Evolutionary conservation across 1,140 invertebrate species (phyloP).

Genomic region (Paracyclopina nana): DNA sequence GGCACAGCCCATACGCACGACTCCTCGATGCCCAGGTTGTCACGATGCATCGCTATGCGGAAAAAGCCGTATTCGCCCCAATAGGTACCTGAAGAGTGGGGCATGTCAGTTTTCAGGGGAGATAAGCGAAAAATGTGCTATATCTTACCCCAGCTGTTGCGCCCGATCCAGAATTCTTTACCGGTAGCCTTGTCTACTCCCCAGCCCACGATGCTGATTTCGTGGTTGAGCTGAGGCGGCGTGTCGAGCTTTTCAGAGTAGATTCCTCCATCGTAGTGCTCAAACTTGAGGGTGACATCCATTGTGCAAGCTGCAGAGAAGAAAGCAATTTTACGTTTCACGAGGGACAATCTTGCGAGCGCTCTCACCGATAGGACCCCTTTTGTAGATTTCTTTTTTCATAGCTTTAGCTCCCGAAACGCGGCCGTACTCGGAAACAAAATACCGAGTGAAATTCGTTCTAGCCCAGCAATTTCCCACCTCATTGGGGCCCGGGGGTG

Average conservation of each 20-base stretch:
- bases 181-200: background rate
- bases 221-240: conserved; percentile 9
- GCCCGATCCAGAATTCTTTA: conserved; percentile 15
- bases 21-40: conserved; percentile 12
- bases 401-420: conserved; percentile 9
- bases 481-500: conserved; percentile 5
- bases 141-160: conserved; percentile 17
- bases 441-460: conserved; percentile 11
- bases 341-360: background rate
- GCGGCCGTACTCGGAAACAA: conserved; percentile 10
- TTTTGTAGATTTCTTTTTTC: conserved; percentile 15
- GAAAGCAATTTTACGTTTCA: background rate
- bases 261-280: conserved; percentile 10
- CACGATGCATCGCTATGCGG: conserved; percentile 8
- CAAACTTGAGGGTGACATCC: conserved; percentile 5
- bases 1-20: conserved; percentile 13
- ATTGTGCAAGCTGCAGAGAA: conserved; percentile 9
- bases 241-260: background rate
- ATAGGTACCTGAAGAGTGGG: no score
- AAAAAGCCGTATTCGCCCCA: conserved; percentile 16
- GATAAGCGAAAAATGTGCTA: no score
- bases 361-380: conserved; percentile 14
- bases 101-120: no score
- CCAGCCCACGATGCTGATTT: conserved; percentile 14
- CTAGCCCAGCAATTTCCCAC: conserved; percentile 14